These are phyloP conservation scores for Atopsyche davidsoni DNA, from an alignment of 1,140 invertebrate species.

Conservation along the genomic window DNA sequence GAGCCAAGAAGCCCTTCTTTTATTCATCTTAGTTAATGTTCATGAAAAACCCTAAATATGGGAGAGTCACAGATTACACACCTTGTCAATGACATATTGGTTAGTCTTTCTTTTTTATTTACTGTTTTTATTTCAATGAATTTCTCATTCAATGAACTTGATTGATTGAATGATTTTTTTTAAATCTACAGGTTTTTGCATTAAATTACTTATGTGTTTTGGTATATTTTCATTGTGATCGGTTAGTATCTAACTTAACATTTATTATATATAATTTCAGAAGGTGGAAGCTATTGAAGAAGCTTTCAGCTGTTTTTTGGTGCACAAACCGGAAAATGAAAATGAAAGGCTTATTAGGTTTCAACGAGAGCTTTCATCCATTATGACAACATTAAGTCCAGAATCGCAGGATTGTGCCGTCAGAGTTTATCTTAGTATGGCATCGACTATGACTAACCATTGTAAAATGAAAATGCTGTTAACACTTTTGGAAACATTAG, in stretches of 20 bases:
- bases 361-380: conserved; percentile 54
- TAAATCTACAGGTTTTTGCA: background rate
- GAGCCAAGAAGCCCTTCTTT: no score
- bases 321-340: conserved; percentile 63
- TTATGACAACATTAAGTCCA: conserved; percentile 47
- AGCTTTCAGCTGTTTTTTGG: conserved; percentile 78
- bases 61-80: conserved; percentile 8
- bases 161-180: background rate
- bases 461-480: conserved; percentile 67
- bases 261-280: no score
- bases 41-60: no score
- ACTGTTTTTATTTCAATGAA: background rate
- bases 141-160: background rate
- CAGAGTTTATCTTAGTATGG: conserved; percentile 61
- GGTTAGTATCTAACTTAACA: no score
- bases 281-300: conserved; percentile 78
- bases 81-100: conserved; percentile 9
- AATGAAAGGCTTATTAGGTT: conserved; percentile 58
- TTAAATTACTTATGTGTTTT: background rate
- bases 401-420: conserved; percentile 69
- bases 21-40: no score
- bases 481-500: conserved; percentile 63
- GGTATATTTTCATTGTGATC: background rate
- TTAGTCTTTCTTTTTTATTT: background rate
- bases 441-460: conserved; percentile 63